These are phyloP conservation scores for Crax fasciolata DNA, from an alignment of 2,797 vertebrate species.

Conservation along the genomic window DNA sequence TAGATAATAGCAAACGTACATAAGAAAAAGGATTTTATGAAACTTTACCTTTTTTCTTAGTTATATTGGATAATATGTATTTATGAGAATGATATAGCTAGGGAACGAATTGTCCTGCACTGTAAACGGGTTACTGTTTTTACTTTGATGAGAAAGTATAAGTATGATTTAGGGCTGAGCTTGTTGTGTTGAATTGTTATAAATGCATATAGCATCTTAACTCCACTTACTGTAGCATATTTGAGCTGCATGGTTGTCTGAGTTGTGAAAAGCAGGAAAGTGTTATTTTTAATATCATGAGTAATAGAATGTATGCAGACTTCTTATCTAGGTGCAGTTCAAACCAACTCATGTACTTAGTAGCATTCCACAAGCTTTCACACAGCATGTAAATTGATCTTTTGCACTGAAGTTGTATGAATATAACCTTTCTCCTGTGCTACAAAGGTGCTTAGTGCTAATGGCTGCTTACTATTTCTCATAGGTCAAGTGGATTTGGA, in stretches of 20 bases:
- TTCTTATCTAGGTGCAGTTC: neutral
- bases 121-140: neutral
- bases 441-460: neutral
- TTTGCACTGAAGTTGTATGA: neutral
- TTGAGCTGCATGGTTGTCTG: neutral
- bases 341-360: neutral
- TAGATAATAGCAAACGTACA: accelerated
- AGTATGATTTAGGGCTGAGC: neutral
- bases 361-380: neutral
- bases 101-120: neutral
- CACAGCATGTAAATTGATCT: neutral
- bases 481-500: conserved; percentile 95
- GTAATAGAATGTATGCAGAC: neutral
- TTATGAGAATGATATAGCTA: neutral
- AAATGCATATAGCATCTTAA: neutral
- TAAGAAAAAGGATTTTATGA: neutral
- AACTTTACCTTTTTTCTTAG: neutral
- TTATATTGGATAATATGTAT: neutral
- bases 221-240: neutral
- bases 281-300: neutral
- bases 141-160: neutral
- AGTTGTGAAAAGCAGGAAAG: neutral
- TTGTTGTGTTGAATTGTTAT: neutral
- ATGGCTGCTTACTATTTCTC: conserved; percentile 30
- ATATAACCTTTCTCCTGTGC: neutral